Base-by-base conservation (phyloP, 2,888 invertebrate genomes). In the Leptinotarsa rubiginosa region DNA sequence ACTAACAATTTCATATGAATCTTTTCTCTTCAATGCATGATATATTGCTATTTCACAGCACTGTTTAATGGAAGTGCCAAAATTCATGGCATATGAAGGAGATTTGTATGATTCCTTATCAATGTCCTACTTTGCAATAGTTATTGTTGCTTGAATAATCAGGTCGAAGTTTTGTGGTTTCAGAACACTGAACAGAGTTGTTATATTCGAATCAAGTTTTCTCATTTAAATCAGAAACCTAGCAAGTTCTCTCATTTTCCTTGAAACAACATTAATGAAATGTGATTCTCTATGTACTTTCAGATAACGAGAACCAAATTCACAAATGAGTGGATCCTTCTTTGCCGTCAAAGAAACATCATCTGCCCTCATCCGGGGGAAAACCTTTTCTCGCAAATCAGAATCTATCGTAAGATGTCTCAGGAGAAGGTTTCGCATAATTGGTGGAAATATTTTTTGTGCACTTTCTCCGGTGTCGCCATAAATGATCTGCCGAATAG, bases 201-300 rank as follows among this genome's bases (percentile, higher is more conserved):
- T 20, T 47, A 66, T 13, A 16, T 49, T 49, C 5, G 66, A 22
- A 20, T 66, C 49, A 13, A 13, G 3, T 49, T 49, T 49, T 13
- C 16, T 49, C 0, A 49, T 49, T 69, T 69, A 64, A 18, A 73
- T 22, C 4, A 77, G 56, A 5, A 75, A n/a, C 54, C 47, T 73
- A 3, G 70, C 20, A 3, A 73, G 47, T 49, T 77, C 78, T 59
- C 78, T 69, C 77, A 78, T 78, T 68, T 77, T 78, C 52, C 78
- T 12, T 16, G 75, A 75, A 4, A 71, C 54, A 3, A 75, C 76
- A 50, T 72, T 54, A 59, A 74, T 47, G 52, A 64, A 75, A 52
- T 77, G 75, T 69, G 72, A 71, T 62, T 77, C 75, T 20, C 73
- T 25, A 65, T 73, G 76, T 15, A 13, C 70, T 73, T 73, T 77